Percentiles rank a stretch among this genome's conserved stretches.
These are phyloP conservation scores for Rhinolophus sinicus DNA, from an alignment of 2,113 vertebrate species.

Conservation along the genomic window DNA sequence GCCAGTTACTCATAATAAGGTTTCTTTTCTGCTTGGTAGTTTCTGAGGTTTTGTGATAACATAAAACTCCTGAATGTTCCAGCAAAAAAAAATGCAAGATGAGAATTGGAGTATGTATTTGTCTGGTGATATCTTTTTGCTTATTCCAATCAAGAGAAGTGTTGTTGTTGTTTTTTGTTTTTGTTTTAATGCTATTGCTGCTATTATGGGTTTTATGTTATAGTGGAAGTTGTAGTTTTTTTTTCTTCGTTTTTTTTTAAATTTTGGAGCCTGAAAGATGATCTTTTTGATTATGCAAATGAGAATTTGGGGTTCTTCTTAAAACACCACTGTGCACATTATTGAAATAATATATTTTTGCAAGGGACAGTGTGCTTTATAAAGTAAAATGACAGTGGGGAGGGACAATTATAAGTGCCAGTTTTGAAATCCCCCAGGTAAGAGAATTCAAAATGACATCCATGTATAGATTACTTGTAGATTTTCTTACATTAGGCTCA, in stretches of 20 bases:
- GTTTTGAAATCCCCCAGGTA: constrained; percentile 82
- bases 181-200: constrained; percentile 37
- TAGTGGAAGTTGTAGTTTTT: constrained; percentile 74
- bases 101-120: constrained; percentile 85
- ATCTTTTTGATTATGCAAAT: constrained; percentile 54
- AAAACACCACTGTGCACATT: constrained; percentile 33
- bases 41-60: constrained; percentile 92
- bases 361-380: constrained; percentile 73
- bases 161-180: neutral
- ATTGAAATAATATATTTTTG: constrained; percentile 79
- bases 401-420: constrained; percentile 28
- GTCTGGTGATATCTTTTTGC: constrained; percentile 78
- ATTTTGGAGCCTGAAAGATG: constrained; percentile 74
- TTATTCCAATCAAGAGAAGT: constrained; percentile 79
- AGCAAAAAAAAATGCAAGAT: constrained; percentile 85
- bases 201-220: constrained; percentile 62
- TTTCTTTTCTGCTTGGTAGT: constrained; percentile 91
- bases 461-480: constrained; percentile 66
- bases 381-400: neutral
- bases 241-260: neutral
- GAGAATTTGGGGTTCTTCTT: constrained; percentile 60
- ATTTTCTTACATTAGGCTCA: constrained; percentile 71
- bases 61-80: constrained; percentile 87
- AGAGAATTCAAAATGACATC: constrained; percentile 78
- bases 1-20: constrained; percentile 94